These are phyloP conservation scores for Caerostris darwini DNA, from an alignment of 1,140 invertebrate species.

Conservation along the genomic window DNA sequence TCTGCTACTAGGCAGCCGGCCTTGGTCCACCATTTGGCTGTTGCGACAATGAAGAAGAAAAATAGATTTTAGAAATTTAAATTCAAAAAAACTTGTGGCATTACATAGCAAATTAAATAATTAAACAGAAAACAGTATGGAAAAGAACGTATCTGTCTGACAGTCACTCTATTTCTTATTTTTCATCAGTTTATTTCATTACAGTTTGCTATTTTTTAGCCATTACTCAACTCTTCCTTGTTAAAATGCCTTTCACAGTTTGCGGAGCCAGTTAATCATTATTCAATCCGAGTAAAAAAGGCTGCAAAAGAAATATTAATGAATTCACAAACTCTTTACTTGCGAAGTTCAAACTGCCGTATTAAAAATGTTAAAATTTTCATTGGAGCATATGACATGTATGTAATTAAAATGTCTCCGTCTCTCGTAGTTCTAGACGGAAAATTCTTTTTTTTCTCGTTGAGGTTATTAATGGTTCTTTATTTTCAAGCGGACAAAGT, in stretches of 20 bases:
- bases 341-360: not conserved
- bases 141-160: not conserved
- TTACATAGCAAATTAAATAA: not conserved
- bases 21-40: too few relatives aligned
- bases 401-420: not conserved
- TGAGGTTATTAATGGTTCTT: not conserved
- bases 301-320: not conserved
- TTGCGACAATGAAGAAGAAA: too few relatives aligned
- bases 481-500: not conserved
- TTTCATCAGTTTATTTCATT: slow-evolving; percentile 17
- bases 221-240: not conserved
- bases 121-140: not conserved
- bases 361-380: slow-evolving; percentile 25
- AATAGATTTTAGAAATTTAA: too few relatives aligned
- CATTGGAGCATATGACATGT: not conserved
- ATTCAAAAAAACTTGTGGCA: too few relatives aligned
- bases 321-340: not conserved
- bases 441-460: not conserved
- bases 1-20: too few relatives aligned
- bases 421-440: not conserved
- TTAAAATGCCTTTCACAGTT: not conserved
- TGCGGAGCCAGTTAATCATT: not conserved
- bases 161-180: not conserved
- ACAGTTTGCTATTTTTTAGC: not conserved
- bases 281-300: not conserved